Percentiles rank a stretch among this genome's conserved stretches.
Conservation (phyloP, 2,888 invertebrate species). For the Dioctria rufipes region DNA sequence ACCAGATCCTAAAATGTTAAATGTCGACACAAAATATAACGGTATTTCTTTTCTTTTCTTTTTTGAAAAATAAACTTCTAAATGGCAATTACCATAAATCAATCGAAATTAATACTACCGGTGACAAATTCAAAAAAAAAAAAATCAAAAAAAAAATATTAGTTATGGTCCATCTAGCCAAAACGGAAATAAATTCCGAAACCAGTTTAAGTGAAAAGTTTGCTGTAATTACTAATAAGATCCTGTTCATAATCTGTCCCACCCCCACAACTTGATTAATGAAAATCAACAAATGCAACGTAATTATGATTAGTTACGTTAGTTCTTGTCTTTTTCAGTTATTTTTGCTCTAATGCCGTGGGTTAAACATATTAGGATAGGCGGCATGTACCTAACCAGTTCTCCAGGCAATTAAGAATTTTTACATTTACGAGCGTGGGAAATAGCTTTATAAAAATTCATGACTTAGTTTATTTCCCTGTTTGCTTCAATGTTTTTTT, state of each 20-base stretch:
- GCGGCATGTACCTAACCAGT: not conserved
- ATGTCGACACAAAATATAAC: no score
- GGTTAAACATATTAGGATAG: conserved; percentile 31
- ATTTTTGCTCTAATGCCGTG: not conserved
- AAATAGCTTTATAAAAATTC: not conserved
- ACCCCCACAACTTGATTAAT: conserved; percentile 5
- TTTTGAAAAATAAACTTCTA: no score
- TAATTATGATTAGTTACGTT: not conserved
- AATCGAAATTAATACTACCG: no score
- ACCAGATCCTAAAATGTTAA: no score
- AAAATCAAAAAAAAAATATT: not conserved
- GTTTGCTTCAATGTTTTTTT: not conserved
- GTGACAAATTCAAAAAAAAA: no score
- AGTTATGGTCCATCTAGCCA: not conserved
- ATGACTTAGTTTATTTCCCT: not conserved
- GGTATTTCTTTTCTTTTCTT: no score
- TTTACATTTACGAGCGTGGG: not conserved
- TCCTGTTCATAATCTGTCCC: conserved; percentile 29
- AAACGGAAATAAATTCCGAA: conserved; percentile 10
- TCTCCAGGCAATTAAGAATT: not conserved
- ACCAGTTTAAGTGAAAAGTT: conserved; percentile 8
- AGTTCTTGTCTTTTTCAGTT: conserved; percentile 23
- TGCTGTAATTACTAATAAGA: not conserved
- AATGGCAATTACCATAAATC: no score
- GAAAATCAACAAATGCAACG: conserved; percentile 24